phyloP scores from a whole-genome alignment of 2,797 vertebrate genomes.

The Intellagama lesueurii region DNA sequence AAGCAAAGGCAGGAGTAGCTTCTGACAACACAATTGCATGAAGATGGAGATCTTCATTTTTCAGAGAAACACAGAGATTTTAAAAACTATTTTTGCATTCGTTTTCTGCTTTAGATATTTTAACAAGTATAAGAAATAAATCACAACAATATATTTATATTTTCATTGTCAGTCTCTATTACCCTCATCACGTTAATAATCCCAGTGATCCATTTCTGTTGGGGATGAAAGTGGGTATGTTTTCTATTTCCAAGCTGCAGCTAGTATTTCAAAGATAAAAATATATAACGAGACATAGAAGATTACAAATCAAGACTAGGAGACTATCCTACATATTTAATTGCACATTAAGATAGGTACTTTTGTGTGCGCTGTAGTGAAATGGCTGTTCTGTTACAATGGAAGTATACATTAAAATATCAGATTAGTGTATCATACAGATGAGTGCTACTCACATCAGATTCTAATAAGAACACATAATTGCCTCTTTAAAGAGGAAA shows the following conservation, averaged over 20 bases:
- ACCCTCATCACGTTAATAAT: background rate
- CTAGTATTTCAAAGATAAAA: background rate
- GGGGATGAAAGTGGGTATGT: background rate
- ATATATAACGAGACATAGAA: background rate
- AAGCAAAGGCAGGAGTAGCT: background rate
- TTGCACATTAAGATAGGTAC: slow-evolving; percentile 4
- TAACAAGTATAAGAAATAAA: background rate
- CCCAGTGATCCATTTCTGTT: background rate
- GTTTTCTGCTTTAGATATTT: background rate
- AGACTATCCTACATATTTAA: slow-evolving; percentile 27
- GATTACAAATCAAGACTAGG: background rate
- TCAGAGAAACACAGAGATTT: background rate
- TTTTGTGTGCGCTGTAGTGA: background rate
- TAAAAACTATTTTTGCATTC: background rate
- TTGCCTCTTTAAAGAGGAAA: slow-evolving; percentile 5
- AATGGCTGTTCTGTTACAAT: slow-evolving; percentile 18
- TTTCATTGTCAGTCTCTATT: background rate
- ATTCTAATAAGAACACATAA: slow-evolving; percentile 3
- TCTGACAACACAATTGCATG: background rate
- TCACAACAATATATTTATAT: background rate
- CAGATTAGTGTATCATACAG: slow-evolving; percentile 34
- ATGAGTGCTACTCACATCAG: slow-evolving; percentile 7
- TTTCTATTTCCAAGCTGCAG: slow-evolving; percentile 3
- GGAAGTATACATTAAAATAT: slow-evolving; percentile 24
- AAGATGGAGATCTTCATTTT: background rate